Percentiles rank a stretch among this genome's conserved stretches.
These are phyloP conservation scores for Mythimna pallens DNA, from an alignment of 2,888 invertebrate genomes.

Conservation along the genomic window DNA sequence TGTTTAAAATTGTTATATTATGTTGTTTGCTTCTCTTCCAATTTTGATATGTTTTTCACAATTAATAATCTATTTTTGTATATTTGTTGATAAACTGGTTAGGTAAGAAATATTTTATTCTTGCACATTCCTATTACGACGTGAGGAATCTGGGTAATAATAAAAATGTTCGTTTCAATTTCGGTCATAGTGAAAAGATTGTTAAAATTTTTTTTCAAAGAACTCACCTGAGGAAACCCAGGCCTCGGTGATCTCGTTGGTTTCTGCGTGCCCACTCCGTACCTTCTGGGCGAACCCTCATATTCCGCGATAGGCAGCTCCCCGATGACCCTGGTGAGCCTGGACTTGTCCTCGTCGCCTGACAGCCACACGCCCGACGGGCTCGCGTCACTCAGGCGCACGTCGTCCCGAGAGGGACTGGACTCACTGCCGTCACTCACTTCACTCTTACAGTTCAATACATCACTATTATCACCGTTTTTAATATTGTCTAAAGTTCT, in stretches of 20 bases:
- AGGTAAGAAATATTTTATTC: not conserved
- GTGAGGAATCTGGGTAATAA: not conserved
- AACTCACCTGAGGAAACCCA: slow-evolving; percentile 94
- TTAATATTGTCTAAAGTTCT: slow-evolving; percentile 89
- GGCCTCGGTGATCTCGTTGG: slow-evolving; percentile 95
- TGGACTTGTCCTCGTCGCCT: slow-evolving; percentile 82
- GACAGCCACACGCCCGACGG: slow-evolving; percentile 82
- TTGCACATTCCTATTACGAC: not conserved
- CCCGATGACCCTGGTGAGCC: slow-evolving; percentile 93
- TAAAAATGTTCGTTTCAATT: too few relatives aligned
- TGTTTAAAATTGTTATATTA: too few relatives aligned
- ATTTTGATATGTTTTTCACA: not conserved
- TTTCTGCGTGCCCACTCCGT: slow-evolving; percentile 94
- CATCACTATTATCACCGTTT: slow-evolving; percentile 89
- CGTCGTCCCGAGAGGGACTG: slow-evolving; percentile 80
- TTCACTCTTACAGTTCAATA: slow-evolving; percentile 87
- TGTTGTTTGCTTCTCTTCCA: not conserved
- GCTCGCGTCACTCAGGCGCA: slow-evolving; percentile 79
- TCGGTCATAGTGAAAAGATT: not conserved
- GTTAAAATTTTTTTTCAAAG: not conserved
- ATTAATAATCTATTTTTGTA: not conserved
- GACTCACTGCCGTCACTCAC: slow-evolving; percentile 83
- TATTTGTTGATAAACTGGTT: not conserved
- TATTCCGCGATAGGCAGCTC: slow-evolving; percentile 98
- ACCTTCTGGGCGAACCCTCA: slow-evolving; percentile 97